These are phyloP conservation scores for Cavia porcellus DNA, from an alignment of 2,113 vertebrate genomes.

Conservation along the genomic window DNA sequence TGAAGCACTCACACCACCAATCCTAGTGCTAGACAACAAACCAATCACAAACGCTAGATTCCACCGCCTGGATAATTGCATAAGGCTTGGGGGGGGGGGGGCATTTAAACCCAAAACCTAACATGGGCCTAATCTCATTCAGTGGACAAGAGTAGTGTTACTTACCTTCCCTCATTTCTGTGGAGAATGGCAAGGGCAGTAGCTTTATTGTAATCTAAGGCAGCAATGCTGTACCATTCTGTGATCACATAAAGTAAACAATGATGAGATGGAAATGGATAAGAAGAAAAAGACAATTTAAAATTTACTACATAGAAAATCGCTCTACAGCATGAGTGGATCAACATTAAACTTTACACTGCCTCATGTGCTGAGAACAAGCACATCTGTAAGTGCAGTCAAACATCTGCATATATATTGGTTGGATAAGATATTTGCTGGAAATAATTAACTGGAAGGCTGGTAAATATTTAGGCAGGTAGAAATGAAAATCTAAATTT, in stretches of 20 bases:
- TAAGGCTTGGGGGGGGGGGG: no score
- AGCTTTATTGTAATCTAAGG: not conserved
- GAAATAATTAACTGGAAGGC: not conserved
- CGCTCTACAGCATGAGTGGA: no score
- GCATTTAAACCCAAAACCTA: no score
- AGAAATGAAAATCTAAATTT: not conserved
- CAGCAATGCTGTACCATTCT: not conserved
- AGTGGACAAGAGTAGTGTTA: not conserved
- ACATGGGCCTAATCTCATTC: not conserved
- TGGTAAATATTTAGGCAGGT: not conserved
- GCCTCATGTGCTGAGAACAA: not conserved
- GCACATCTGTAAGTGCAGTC: not conserved
- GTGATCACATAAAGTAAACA: no score
- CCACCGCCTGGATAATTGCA: no score
- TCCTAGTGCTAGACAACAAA: no score
- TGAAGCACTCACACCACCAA: no score
- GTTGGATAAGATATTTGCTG: not conserved
- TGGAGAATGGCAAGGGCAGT: not conserved
- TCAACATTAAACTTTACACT: not conserved
- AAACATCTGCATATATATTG: not conserved
- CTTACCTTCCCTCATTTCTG: not conserved
- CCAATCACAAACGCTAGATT: no score
- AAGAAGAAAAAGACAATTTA: not conserved
- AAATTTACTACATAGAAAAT: not conserved
- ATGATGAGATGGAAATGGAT: not conserved